Base-by-base conservation (phyloP, 2,797 vertebrate species). In the Threskiornis aethiopicus region DNA sequence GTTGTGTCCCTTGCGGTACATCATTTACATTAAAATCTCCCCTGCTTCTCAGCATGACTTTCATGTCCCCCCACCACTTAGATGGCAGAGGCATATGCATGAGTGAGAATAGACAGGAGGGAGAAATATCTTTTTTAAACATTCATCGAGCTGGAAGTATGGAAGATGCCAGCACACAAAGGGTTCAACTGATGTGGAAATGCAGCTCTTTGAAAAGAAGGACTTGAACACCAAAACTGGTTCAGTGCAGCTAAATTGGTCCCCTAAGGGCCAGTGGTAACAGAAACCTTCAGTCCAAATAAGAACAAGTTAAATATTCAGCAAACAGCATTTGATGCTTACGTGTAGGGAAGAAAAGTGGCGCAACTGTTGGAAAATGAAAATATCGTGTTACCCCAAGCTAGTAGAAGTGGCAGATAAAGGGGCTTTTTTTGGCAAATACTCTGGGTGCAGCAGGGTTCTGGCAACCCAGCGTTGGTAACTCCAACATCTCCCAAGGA, bases 121-220 rank as follows among this genome's bases (percentile, higher is more conserved):
- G 21, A 75, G 57, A 71, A 89, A 77, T 21, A 78, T 44, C 16
- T 1, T 64, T 94, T 93, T 92, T 78, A 95, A 94, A 84, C 82
- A 90, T 97, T 97, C 95, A 95, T 84, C 95, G 89, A 94, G 89
- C 95, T 94, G 89, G 96, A 96, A 96, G 78, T 42, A 26, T 70
- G 47, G 97, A 96, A 97, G 93, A 91, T 79, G 76, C 86, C 93
- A 96, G 84, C 73, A 89, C 46, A 92, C 0, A 10, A 96, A 94
- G 91, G 90, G 91, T 97, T 95, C 84, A 96, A 95, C 87, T 96
- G 97, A 96, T 96, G 95, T 96, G 95, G 91, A 97, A 97, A 97
- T 90, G 80, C 80, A 93, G 78, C 78, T 93, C 94, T 97, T 97
- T 97, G 94, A 96, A 97, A 96, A 92, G 88, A 80, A 87, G 87